Conservation (phyloP, 1,140 invertebrate species). For the Gonatopus flavifemur region DNA sequence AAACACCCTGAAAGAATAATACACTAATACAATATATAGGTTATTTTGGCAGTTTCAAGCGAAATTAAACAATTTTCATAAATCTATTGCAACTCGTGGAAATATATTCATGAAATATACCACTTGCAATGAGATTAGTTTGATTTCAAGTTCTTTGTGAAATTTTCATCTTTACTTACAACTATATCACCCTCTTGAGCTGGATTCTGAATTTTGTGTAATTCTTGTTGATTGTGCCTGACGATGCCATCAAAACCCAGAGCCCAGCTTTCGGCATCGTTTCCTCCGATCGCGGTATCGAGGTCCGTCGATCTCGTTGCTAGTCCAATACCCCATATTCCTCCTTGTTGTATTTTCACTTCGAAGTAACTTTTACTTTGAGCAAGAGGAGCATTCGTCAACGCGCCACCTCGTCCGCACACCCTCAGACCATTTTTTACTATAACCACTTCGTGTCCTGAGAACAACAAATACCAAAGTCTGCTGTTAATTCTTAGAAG, state of each 20-base stretch:
- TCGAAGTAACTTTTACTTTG: slow-evolving; percentile 99
- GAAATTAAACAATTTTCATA: neutral
- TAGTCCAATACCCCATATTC: slow-evolving; percentile 93
- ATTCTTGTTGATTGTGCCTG: slow-evolving; percentile 78
- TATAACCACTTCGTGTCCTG: slow-evolving; percentile 96
- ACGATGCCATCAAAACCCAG: slow-evolving; percentile 87
- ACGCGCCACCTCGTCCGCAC: slow-evolving; percentile 91
- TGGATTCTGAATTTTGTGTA: slow-evolving; percentile 70
- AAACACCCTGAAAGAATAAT: slow-evolving; percentile 71
- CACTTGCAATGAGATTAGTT: no score
- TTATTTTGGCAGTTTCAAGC: neutral
- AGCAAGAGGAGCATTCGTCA: slow-evolving; percentile 89
- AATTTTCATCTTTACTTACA: slow-evolving; percentile 57
- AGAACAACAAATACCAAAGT: slow-evolving; percentile 27
- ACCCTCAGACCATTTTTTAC: slow-evolving; percentile 94
- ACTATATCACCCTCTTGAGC: slow-evolving; percentile 93
- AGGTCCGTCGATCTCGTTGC: slow-evolving; percentile 86
- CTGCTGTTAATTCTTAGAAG: neutral
- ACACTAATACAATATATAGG: slow-evolving; percentile 12
- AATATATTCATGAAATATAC: neutral
- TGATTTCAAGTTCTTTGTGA: no score
- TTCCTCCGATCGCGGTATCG: slow-evolving; percentile 77
- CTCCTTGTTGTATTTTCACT: slow-evolving; percentile 95
- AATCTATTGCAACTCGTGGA: slow-evolving; percentile 4
- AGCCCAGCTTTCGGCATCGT: slow-evolving; percentile 91